These are phyloP conservation scores for Brachionus calyciflorus DNA, from an alignment of 1,140 invertebrate species.

Conservation along the genomic window DNA sequence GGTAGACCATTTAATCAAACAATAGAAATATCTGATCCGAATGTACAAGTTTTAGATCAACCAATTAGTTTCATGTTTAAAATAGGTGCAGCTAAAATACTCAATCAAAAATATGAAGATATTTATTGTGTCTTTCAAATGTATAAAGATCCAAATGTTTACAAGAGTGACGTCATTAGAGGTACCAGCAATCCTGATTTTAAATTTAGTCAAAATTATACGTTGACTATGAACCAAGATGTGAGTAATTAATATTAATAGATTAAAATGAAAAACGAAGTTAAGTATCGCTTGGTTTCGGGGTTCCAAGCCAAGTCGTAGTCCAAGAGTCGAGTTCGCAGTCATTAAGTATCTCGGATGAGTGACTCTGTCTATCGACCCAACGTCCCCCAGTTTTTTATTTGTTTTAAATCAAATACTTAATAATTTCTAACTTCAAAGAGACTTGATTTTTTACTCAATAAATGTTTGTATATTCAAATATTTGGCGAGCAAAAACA, in stretches of 20 bases:
- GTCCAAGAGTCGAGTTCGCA: too few relatives aligned
- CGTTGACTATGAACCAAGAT: not conserved
- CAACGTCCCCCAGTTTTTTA: not conserved
- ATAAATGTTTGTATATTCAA: slow-evolving; percentile 45
- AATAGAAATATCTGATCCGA: slow-evolving; percentile 62
- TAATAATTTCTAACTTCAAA: too few relatives aligned
- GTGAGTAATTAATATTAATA: not conserved
- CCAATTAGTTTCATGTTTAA: slow-evolving; percentile 62
- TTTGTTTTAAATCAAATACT: too few relatives aligned
- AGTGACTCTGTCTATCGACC: too few relatives aligned
- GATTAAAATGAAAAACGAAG: too few relatives aligned
- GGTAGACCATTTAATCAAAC: slow-evolving; percentile 63
- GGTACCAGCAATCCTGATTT: slow-evolving; percentile 23
- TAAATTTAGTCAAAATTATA: slow-evolving; percentile 17
- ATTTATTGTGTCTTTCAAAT: slow-evolving; percentile 41
- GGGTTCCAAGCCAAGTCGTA: too few relatives aligned
- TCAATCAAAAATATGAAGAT: not conserved
- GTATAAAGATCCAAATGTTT: slow-evolving; percentile 3
- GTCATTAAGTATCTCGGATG: too few relatives aligned
- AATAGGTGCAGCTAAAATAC: slow-evolving; percentile 54
- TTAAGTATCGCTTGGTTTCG: too few relatives aligned
- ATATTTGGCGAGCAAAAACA: slow-evolving; percentile 43
- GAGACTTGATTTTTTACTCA: slow-evolving; percentile 33
- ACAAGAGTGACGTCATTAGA: slow-evolving; percentile 2
- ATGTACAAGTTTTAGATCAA: slow-evolving; percentile 59